Conservation (phyloP, 1,140 invertebrate genomes). For the Dufourea novaeangliae region DNA sequence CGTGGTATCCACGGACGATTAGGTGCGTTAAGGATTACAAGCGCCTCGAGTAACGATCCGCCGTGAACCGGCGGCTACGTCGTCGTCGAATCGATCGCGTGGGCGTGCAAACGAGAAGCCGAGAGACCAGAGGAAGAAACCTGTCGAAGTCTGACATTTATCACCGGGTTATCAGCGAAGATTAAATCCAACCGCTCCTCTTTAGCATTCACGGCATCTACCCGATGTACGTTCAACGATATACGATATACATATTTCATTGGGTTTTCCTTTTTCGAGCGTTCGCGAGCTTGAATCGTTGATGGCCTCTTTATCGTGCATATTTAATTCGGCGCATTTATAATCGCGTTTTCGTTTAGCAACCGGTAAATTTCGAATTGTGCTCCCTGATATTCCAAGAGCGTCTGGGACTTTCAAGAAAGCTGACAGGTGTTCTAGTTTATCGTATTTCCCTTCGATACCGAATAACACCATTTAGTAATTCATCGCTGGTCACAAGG, state of each 20-base stretch:
- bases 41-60: conserved; percentile 44
- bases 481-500: too few species aligned
- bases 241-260: conserved; percentile 18
- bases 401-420: too few species aligned
- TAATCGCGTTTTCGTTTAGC: background rate
- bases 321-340: background rate
- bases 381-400: background rate
- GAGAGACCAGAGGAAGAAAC: conserved; percentile 30
- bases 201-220: conserved; percentile 22
- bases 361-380: background rate
- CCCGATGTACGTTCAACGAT: conserved; percentile 7
- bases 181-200: conserved; percentile 35
- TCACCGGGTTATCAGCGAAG: conserved; percentile 29
- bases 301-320: background rate
- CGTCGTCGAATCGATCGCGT: conserved; percentile 34
- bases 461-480: too few species aligned
- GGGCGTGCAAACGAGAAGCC: conserved; percentile 43
- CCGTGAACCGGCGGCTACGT: background rate
- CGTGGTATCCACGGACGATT: conserved; percentile 59
- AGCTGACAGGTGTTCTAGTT: too few species aligned
- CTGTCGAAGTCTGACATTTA: conserved; percentile 43
- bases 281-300: background rate
- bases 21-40: conserved; percentile 56
- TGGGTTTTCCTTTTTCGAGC: background rate
- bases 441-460: too few species aligned